phyloP scores from a whole-genome alignment of 2,113 vertebrate genomes.

The Equus przewalskii region DNA sequence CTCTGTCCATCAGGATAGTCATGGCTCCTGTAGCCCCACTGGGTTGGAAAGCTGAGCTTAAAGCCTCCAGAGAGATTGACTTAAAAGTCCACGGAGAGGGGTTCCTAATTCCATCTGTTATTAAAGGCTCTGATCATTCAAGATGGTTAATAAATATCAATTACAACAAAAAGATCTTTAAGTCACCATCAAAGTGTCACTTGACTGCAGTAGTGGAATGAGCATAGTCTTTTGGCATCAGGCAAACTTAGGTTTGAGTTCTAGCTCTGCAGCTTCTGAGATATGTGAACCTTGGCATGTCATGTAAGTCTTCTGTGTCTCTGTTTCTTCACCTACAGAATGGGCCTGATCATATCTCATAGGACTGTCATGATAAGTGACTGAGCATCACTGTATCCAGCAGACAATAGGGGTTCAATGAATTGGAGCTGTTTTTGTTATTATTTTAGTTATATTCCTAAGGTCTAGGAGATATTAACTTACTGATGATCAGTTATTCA shows the following conservation, averaged over 20 bases:
- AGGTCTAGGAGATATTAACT: background rate
- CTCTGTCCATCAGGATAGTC: background rate
- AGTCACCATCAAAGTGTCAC: background rate
- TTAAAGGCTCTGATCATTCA: background rate
- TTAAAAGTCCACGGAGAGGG: background rate
- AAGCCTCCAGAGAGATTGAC: background rate
- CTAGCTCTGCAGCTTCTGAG: background rate
- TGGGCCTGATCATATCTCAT: background rate
- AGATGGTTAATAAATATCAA: background rate
- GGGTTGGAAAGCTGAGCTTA: background rate
- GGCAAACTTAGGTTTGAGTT: background rate
- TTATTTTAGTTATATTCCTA: background rate
- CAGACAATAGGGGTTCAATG: background rate
- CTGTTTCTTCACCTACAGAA: background rate
- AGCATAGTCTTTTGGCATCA: background rate
- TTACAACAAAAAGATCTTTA: background rate
- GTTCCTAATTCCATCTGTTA: background rate
- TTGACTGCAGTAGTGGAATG: background rate
- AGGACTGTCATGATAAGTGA: background rate
- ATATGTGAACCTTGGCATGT: background rate
- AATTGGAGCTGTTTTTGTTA: background rate
- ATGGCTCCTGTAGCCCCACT: fast-evolving
- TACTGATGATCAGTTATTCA: background rate
- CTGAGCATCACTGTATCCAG: background rate
- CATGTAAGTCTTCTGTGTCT: background rate